These are phyloP conservation scores for Choloepus didactylus DNA, from an alignment of 2,797 vertebrate species.

Conservation along the genomic window DNA sequence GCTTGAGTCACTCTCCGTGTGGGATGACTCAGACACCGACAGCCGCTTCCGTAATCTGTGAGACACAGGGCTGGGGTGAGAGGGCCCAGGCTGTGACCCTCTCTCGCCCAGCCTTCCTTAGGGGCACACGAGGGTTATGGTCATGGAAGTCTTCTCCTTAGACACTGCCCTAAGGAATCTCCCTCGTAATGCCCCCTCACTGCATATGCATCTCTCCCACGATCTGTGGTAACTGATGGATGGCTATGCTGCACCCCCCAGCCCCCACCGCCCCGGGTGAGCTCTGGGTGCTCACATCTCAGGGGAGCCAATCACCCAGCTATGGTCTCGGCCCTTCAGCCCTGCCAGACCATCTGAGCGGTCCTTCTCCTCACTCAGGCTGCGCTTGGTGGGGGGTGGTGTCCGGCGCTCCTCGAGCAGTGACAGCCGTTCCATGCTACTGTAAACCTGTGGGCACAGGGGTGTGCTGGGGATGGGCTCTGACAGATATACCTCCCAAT, in stretches of 20 bases:
- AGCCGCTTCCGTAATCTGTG: constrained; percentile 95
- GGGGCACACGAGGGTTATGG: neutral
- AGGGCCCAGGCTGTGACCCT: neutral
- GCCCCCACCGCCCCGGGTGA: neutral
- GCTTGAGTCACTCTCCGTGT: constrained; percentile 98
- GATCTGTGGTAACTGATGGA: neutral
- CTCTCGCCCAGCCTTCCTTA: neutral
- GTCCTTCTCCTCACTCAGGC: constrained; percentile 97
- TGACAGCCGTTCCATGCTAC: constrained; percentile 98
- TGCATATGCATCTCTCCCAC: neutral
- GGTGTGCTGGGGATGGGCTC: neutral
- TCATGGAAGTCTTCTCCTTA: constrained; percentile 7
- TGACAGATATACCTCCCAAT: neutral
- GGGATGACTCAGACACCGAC: constrained; percentile 97
- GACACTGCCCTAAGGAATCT: neutral
- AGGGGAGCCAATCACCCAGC: constrained; percentile 96
- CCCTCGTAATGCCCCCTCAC: neutral
- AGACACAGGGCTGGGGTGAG: constrained; percentile 36
- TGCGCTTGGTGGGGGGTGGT: constrained; percentile 95
- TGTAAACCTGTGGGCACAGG: constrained; percentile 92
- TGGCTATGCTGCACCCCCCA: neutral
- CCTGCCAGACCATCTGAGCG: constrained; percentile 92
- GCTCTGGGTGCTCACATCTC: constrained; percentile 93
- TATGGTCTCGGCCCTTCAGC: constrained; percentile 93
- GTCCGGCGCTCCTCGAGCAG: constrained; percentile 95